phyloP scores from a whole-genome alignment of 2,888 invertebrate genomes.

The Slavum lentiscoides region DNA sequence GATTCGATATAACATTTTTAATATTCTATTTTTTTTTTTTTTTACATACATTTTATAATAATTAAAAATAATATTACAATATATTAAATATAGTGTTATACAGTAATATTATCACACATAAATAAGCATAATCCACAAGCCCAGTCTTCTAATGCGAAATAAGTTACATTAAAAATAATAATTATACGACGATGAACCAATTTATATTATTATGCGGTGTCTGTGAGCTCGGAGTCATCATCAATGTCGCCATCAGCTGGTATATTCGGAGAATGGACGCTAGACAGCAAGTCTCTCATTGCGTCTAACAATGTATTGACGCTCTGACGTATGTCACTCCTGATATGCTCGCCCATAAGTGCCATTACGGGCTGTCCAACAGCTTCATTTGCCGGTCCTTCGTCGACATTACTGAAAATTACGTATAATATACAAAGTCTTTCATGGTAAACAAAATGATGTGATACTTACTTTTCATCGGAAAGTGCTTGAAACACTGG shows the following conservation, averaged over 20 bases:
- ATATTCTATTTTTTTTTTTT: slow-evolving; percentile 5
- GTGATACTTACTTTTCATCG: slow-evolving; percentile 34
- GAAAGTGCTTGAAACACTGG: slow-evolving; percentile 64
- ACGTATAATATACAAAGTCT: neutral
- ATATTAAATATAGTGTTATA: neutral
- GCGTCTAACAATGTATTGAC: slow-evolving; percentile 72
- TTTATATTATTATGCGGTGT: slow-evolving; percentile 42
- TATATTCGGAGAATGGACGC: slow-evolving; percentile 62
- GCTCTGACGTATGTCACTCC: slow-evolving; percentile 65
- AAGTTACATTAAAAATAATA: slow-evolving; percentile 5
- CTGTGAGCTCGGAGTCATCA: slow-evolving; percentile 55
- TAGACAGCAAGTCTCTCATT: slow-evolving; percentile 72
- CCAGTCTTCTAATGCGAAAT: slow-evolving; percentile 24
- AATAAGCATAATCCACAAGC: slow-evolving; percentile 30
- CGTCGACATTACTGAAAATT: slow-evolving; percentile 55
- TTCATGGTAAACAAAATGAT: slow-evolving; percentile 15
- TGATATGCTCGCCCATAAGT: slow-evolving; percentile 36
- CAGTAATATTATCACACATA: slow-evolving; percentile 9
- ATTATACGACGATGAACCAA: neutral
- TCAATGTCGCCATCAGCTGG: slow-evolving; percentile 57
- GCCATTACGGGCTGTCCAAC: slow-evolving; percentile 59
- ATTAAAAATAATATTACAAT: neutral
- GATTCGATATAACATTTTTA: slow-evolving; percentile 17
- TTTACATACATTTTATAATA: slow-evolving; percentile 4
- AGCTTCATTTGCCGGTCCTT: slow-evolving; percentile 59